Percentiles rank a stretch among this genome's conserved stretches.
Conservation (phyloP, 2,113 vertebrate species). For the Heterotilapia buettikoferi region DNA sequence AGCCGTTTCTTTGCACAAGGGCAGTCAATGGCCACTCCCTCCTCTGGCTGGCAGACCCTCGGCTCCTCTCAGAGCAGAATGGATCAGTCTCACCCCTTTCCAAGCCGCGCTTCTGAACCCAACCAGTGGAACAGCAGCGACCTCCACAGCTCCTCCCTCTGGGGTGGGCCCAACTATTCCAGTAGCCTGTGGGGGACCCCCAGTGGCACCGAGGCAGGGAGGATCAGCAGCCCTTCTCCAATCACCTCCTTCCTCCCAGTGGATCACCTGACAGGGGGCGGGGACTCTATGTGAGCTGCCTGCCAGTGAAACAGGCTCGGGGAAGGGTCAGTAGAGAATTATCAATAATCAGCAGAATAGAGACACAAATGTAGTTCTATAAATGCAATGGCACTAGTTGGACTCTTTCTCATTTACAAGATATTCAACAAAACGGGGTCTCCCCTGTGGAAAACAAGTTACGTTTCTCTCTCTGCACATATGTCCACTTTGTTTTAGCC, state of each 20-base stretch:
- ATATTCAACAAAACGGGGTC: slow-evolving; percentile 76
- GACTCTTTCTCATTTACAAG: slow-evolving; percentile 87
- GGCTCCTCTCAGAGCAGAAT: slow-evolving; percentile 90
- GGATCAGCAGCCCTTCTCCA: slow-evolving; percentile 91
- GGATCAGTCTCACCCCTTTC: slow-evolving; percentile 89
- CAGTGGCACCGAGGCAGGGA: slow-evolving; percentile 81
- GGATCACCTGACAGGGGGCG: slow-evolving; percentile 91
- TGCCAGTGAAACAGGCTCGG: slow-evolving; percentile 58
- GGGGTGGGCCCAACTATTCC: slow-evolving; percentile 95
- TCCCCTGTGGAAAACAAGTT: slow-evolving; percentile 93
- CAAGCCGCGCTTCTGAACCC: slow-evolving; percentile 85
- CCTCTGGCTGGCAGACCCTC: slow-evolving; percentile 91
- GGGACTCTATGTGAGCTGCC: slow-evolving; percentile 89
- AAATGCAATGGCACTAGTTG: slow-evolving; percentile 85
- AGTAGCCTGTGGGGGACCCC: slow-evolving; percentile 94
- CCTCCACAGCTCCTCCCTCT: slow-evolving; percentile 94
- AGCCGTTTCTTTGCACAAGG: slow-evolving; percentile 99
- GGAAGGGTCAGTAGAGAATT: slow-evolving; percentile 74
- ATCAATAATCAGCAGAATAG: slow-evolving; percentile 58
- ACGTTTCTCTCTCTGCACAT: slow-evolving; percentile 93
- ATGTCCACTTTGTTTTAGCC: slow-evolving; percentile 98
- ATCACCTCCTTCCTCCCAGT: slow-evolving; percentile 96
- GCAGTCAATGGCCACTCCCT: slow-evolving; percentile 92
- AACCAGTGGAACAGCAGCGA: slow-evolving; percentile 95
- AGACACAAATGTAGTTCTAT: slow-evolving; percentile 45